Evolutionary conservation across 1,140 invertebrate genomes (phyloP).

Genomic region (Pogonus chalceus): DNA sequence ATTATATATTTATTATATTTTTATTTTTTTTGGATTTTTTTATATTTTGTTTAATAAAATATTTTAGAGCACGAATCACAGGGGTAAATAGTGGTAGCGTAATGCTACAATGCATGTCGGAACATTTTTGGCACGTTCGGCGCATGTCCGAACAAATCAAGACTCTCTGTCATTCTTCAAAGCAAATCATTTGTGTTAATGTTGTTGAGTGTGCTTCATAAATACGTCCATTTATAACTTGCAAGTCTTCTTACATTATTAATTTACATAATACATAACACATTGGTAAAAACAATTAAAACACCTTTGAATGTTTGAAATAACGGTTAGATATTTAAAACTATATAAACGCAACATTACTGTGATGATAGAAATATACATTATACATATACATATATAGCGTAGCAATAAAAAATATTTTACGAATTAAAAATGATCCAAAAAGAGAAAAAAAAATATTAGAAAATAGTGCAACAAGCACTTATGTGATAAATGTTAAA

Average conservation of each 20-base stretch:
- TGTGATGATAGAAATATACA: constrained; percentile 1
- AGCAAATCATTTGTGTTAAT: neutral
- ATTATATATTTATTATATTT: too few relatives aligned
- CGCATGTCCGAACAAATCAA: neutral
- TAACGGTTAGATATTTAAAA: constrained; percentile 5
- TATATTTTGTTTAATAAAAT: neutral
- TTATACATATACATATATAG: neutral
- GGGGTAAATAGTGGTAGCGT: neutral
- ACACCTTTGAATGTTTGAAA: neutral
- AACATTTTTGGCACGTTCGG: constrained; percentile 6
- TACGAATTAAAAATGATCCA: neutral
- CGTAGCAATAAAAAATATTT: neutral
- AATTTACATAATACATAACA: constrained; percentile 1
- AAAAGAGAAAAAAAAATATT: too few relatives aligned
- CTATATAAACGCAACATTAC: constrained; percentile 4
- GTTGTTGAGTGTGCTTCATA: neutral
- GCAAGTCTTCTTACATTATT: neutral
- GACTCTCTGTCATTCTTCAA: neutral
- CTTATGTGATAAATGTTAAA: neutral
- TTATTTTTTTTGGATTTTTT: too few relatives aligned
- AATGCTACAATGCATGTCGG: neutral
- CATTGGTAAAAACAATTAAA: constrained; percentile 6
- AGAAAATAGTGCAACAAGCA: neutral
- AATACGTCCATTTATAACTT: too few relatives aligned
- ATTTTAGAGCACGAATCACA: neutral